A percentile compares a stretch with the other conserved stretches of the same genome.
Conservation (phyloP, 1,140 invertebrate species). For the Drosophila parabipectinata region DNA sequence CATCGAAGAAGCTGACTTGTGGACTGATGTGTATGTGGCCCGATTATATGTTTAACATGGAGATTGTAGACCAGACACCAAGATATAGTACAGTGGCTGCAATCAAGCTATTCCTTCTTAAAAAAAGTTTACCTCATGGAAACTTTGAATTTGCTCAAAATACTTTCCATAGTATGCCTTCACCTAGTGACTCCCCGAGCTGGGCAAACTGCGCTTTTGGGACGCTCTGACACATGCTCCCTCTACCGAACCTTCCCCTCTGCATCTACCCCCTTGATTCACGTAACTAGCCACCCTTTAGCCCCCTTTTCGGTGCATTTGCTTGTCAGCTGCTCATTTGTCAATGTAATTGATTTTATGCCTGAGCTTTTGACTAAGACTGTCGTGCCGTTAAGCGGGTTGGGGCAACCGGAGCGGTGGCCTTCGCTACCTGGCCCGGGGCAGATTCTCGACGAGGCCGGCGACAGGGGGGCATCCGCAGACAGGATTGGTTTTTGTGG, state of each 20-base stretch:
- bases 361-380: slow-evolving; percentile 74
- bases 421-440: slow-evolving; percentile 1
- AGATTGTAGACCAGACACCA: slow-evolving; percentile 17
- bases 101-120: background rate
- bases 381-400: slow-evolving; percentile 34
- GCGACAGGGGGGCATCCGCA: slow-evolving; percentile 7
- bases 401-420: background rate
- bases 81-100: background rate
- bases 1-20: background rate
- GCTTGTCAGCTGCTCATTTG: slow-evolving; percentile 81
- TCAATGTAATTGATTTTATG: slow-evolving; percentile 83
- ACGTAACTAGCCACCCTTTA: background rate
- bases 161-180: slow-evolving; percentile 14
- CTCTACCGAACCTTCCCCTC: slow-evolving; percentile 3
- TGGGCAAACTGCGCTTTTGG: slow-evolving; percentile 59
- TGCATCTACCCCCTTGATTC: background rate
- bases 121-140: background rate
- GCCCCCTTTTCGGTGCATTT: slow-evolving; percentile 9
- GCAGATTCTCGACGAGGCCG: background rate
- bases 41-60: slow-evolving; percentile 44
- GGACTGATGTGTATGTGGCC: slow-evolving; percentile 51
- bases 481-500: slow-evolving; percentile 44
- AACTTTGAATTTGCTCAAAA: no score
- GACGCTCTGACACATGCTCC: slow-evolving; percentile 56
- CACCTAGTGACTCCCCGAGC: slow-evolving; percentile 8